These are phyloP conservation scores for Orthonevra nobilis DNA, from an alignment of 2,888 invertebrate genomes.

Conservation along the genomic window DNA sequence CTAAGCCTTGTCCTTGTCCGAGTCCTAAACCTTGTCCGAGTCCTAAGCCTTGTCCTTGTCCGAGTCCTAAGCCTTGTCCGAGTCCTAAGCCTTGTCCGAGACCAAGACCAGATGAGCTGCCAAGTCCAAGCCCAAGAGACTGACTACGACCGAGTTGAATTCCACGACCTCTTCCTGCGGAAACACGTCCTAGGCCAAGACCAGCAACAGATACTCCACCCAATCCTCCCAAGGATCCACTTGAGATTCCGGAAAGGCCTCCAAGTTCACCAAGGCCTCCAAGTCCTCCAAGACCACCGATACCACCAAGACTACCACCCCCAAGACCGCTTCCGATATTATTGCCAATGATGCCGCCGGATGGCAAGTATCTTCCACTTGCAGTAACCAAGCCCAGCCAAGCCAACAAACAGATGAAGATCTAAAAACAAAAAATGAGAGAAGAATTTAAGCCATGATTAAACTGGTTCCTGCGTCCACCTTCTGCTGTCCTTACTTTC, in stretches of 20 bases:
- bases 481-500: conserved; percentile 33
- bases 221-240: conserved; percentile 7
- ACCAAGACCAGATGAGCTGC: conserved; percentile 18
- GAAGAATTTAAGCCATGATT: background rate
- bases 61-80: conserved; percentile 19
- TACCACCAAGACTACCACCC: conserved; percentile 12
- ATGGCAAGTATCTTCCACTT: conserved; percentile 54
- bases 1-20: conserved; percentile 10
- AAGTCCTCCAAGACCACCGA: conserved; percentile 1
- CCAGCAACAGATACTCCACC: conserved; percentile 19
- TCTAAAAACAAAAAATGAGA: conserved; percentile 29
- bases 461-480: background rate
- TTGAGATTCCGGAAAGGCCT: background rate
- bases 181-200: conserved; percentile 5
- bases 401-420: conserved; percentile 66
- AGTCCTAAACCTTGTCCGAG: conserved; percentile 8
- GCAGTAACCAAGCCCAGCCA: conserved; percentile 57
- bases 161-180: background rate
- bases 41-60: conserved; percentile 6
- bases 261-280: conserved; percentile 13
- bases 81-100: background rate
- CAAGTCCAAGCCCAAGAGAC: background rate
- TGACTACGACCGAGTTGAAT: background rate
- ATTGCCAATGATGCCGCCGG: conserved; percentile 9
- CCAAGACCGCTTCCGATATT: conserved; percentile 1